Base-by-base conservation (phyloP, 2,797 vertebrate genomes). In the Iguana delicatissima region DNA sequence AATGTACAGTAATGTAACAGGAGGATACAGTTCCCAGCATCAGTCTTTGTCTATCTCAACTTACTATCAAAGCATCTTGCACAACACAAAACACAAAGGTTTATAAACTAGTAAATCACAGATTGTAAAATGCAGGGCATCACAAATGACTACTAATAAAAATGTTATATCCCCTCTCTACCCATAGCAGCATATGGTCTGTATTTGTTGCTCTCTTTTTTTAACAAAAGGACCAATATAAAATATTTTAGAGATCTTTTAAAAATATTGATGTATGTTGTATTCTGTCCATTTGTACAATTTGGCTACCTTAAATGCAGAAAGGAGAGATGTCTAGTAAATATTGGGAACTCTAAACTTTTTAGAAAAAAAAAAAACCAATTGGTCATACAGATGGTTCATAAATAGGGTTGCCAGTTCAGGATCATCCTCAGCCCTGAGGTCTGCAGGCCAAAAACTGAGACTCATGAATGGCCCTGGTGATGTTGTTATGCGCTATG, bases 231-330 rank as follows among this genome's bases (percentile, higher is more conserved):
- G 95, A 92, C 92, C 85, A 91, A 91, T 85, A 94, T 94, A 95
- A 96, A 96, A 91, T 72, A 50, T 92, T 96, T 96, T 95, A 96
- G 87, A 92, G 93, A 89, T 88, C 93, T 92, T 62, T 95, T 95
- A 95, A 95, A 95, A 88, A 0, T 95, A 96, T 91, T 94, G 89
- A 89, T 87, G 55, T 38, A 94, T 95, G 93, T 89, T 80, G 80
- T 91, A 92, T 94, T 87, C 82, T 92, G 32, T 94, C 20, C 77
- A 92, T 82, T 89, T 95, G 93, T 95, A 93, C 95, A 94, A n/a
- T 81, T 96, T 91, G 89, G 92, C 88, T 93, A 92, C 42, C 89
- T 92, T 93, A 96, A 76, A 64, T 73, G 88, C 46, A 89, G 92
- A 91, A 94, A 89, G 86, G 72, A 0, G 67, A 80, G 29, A 81